Evolutionary conservation across 2,797 vertebrate genomes (phyloP).

Genomic region (Cynopterus sphinx): DNA sequence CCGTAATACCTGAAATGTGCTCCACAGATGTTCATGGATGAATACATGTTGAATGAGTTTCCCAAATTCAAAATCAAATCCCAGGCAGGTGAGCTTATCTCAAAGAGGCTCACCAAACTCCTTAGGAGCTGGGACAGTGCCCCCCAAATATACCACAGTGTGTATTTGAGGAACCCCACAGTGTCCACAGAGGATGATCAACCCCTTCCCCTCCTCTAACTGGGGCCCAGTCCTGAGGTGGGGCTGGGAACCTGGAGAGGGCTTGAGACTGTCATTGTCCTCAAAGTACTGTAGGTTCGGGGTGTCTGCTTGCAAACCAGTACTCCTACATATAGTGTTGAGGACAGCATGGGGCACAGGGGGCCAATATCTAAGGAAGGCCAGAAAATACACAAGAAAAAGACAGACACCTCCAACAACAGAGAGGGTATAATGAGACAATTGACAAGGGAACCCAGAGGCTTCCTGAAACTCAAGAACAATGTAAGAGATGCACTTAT

Average conservation of each 20-base stretch:
- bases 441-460: neutral
- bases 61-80: slow-evolving; percentile 11
- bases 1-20: neutral
- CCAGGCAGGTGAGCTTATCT: neutral
- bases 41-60: neutral
- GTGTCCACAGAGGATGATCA: neutral
- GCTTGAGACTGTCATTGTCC: neutral
- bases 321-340: neutral
- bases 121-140: neutral
- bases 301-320: neutral
- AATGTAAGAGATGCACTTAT: neutral
- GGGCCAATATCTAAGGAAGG: neutral
- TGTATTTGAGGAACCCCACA: neutral
- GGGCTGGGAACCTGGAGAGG: neutral
- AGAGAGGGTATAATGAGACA: neutral
- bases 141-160: neutral
- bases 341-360: neutral
- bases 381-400: neutral
- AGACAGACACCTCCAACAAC: neutral
- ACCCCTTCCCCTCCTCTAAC: neutral
- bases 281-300: neutral
- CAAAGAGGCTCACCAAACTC: neutral
- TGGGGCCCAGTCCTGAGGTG: neutral
- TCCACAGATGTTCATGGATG: neutral
- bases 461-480: neutral